Conservation (phyloP, 2,797 vertebrate genomes). For the Microchirus variegatus region DNA sequence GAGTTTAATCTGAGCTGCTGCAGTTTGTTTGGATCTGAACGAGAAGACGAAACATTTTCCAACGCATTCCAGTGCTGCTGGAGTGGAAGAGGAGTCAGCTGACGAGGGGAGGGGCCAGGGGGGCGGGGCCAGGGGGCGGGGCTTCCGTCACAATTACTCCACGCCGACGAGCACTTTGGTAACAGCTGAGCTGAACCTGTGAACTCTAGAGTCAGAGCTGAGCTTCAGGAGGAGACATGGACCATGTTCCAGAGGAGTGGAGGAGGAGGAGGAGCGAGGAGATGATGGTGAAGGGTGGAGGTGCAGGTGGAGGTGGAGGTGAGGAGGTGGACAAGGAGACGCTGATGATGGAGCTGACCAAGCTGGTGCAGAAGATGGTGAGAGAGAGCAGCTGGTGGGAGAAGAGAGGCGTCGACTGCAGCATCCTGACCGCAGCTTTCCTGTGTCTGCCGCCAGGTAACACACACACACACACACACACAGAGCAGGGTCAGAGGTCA, state of each 20-base stretch:
- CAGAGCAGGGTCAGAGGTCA: too few relatives aligned
- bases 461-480: neutral
- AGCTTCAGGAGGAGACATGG: conserved; percentile 40
- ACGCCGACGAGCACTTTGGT: conserved; percentile 21
- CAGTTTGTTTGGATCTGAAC: too few relatives aligned
- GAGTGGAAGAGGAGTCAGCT: conserved; percentile 37
- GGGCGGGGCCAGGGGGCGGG: conserved; percentile 53
- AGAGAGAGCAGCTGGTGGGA: conserved; percentile 94
- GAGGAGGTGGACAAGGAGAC: conserved; percentile 66
- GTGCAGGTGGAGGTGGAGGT: neutral
- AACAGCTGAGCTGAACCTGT: conserved; percentile 44
- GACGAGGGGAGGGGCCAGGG: conserved; percentile 36
- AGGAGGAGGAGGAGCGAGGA: conserved; percentile 20
- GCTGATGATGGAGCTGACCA: conserved; percentile 87
- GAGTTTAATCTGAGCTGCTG: conserved; percentile 5
- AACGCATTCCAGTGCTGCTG: conserved; percentile 13
- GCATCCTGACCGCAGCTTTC: conserved; percentile 85
- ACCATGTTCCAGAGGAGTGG: conserved; percentile 44
- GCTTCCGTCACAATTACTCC: conserved; percentile 33
- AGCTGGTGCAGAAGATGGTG: conserved; percentile 85
- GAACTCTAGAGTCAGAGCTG: conserved; percentile 29
- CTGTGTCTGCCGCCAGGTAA: conserved; percentile 85
- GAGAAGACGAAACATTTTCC: too few relatives aligned
- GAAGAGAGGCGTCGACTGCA: conserved; percentile 86
- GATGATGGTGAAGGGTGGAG: conserved; percentile 13